Percentiles rank a stretch among this genome's conserved stretches.
These are phyloP conservation scores for Poeciliopsis turrubarensis DNA, from an alignment of 2,113 vertebrate genomes.

Conservation along the genomic window DNA sequence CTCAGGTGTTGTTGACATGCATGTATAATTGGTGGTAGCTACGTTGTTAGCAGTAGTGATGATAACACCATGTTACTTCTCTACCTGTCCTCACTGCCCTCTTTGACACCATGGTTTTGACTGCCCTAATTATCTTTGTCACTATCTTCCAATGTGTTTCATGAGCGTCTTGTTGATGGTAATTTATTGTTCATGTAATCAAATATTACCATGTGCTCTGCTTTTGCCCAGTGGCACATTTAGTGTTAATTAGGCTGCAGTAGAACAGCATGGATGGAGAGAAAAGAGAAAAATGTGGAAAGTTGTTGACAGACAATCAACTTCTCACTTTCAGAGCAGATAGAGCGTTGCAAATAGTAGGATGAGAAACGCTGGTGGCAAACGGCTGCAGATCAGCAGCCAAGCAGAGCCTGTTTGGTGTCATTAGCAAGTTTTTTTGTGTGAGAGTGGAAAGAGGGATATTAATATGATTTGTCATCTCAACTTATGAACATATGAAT, in stretches of 20 bases:
- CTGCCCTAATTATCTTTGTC: slow-evolving; percentile 75
- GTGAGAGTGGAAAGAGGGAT: slow-evolving; percentile 33
- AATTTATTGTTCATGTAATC: slow-evolving; percentile 84
- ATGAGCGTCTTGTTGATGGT: slow-evolving; percentile 78
- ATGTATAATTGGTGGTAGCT: slow-evolving; percentile 33
- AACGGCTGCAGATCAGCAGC: slow-evolving; percentile 54
- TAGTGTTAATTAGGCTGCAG: slow-evolving; percentile 78
- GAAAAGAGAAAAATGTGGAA: slow-evolving; percentile 60
- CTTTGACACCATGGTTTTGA: slow-evolving; percentile 62
- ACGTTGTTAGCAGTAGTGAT: slow-evolving; percentile 34
- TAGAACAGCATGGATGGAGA: slow-evolving; percentile 62
- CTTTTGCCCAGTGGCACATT: slow-evolving; percentile 75
- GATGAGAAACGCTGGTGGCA: slow-evolving; percentile 54
- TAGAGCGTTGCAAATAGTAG: slow-evolving; percentile 52
- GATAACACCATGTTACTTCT: slow-evolving; percentile 28
- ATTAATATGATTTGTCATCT: slow-evolving; percentile 67
- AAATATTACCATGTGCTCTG: slow-evolving; percentile 77
- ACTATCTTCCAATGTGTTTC: slow-evolving; percentile 58
- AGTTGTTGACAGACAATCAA: slow-evolving; percentile 83
- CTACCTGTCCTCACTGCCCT: slow-evolving; percentile 52
- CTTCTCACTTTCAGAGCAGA: slow-evolving; percentile 72
- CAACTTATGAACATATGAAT: slow-evolving; percentile 67
- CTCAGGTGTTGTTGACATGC: slow-evolving; percentile 53
- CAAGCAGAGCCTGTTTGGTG: slow-evolving; percentile 55
- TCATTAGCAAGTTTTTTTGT: slow-evolving; percentile 65